Evolutionary conservation across 2,797 vertebrate species (phyloP), one percentile per base, ranked within the genome.

Genomic region (Salmo trutta): DNA sequence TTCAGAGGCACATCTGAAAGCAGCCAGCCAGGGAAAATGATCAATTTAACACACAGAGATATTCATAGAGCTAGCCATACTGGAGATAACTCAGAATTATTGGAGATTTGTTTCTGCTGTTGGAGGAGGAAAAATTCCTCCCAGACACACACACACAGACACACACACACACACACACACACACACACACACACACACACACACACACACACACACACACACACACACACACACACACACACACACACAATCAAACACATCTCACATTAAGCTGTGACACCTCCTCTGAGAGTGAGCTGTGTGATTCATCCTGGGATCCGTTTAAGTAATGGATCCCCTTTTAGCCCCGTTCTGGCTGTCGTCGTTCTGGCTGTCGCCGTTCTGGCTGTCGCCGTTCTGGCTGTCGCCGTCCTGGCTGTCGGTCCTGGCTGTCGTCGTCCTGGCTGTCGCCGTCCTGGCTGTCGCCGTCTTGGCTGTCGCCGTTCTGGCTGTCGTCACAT

Each of bases 221-320:
- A 71, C 56, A 36, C 36, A 19, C 74, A 24, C 70, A 71, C 51
- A 56, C 54, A 29, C 53, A 31, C 31, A 31, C 31, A 31, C 31
- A 5, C 31, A 33, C 31, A 5, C 36, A 78, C 36, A 74, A 88
- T 88, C 85, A 81, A 75, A 81, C 82, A 82, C 84, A 87, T 82
- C 79, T 85, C 80, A 84, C 78, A 85, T 21, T 80, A 77, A 73
- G 65, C 52, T 77, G 70, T 81, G 78, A 76, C 76, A 81, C 75
- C 72, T 77, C 76, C 41, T 47, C 3, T 36, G 75, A 75, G 75
- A 71, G 69, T 52, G 70, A 71, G 47, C 36, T 31, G 21, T 73
- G 53, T 79, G 15, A 62, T 67, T 75, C 76, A 75, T 67, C 41
- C 29, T 33, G 66, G 64, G 70, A 80, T 71, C 59, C 75, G 36